Conservation (phyloP, 2,888 invertebrate species). For the Xiphydria camelus region DNA sequence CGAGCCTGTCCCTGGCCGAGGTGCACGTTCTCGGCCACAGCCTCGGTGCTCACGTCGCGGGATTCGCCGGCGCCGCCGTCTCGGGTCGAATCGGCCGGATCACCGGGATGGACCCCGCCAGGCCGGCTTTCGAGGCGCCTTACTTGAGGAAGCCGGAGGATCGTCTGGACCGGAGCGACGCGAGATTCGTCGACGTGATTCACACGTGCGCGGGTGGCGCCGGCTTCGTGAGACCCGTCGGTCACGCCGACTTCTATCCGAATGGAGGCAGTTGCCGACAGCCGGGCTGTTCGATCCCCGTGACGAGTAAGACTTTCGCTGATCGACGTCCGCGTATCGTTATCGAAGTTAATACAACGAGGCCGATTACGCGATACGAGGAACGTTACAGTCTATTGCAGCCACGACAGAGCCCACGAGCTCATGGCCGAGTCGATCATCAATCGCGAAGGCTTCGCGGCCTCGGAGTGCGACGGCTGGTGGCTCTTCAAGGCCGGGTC, state of each 20-base stretch:
- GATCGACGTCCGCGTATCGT: not conserved
- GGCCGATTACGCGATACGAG: not conserved
- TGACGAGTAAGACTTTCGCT: constrained; percentile 40
- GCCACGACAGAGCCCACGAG: constrained; percentile 43
- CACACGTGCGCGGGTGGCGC: constrained; percentile 60
- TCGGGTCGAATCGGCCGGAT: constrained; percentile 41
- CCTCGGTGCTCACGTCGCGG: constrained; percentile 41
- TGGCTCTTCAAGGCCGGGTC: constrained; percentile 37
- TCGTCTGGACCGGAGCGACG: constrained; percentile 58
- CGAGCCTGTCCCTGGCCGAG: constrained; percentile 45
- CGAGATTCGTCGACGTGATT: constrained; percentile 60
- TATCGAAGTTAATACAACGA: too few species aligned
- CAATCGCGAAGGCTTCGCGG: constrained; percentile 39
- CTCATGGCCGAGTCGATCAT: constrained; percentile 45
- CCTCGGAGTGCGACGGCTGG: constrained; percentile 40
- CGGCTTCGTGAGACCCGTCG: constrained; percentile 58
- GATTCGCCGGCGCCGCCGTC: constrained; percentile 37
- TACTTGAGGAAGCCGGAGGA: constrained; percentile 54
- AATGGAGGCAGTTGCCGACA: constrained; percentile 45
- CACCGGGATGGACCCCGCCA: constrained; percentile 58
- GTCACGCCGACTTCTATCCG: constrained; percentile 59
- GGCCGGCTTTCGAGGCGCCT: constrained; percentile 59
- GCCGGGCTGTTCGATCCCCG: constrained; percentile 40
- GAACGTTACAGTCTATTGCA: constrained; percentile 35
- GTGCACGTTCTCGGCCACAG: constrained; percentile 43